Conservation (phyloP, 2,797 vertebrate species). For the Sebastes cheni region DNA sequence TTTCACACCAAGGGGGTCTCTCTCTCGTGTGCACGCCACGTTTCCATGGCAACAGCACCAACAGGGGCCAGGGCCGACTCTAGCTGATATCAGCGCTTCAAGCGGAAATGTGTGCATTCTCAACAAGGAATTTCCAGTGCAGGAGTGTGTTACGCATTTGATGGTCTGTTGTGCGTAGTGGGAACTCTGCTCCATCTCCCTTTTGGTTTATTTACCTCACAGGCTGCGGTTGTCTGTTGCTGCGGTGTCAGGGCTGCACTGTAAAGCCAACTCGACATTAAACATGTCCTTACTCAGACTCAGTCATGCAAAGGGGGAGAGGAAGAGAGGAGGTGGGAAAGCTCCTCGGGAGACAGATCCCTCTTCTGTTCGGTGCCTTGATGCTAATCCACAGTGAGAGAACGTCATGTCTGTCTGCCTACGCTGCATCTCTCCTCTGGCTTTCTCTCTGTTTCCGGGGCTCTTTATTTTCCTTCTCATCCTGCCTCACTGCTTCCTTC, state of each 20-base stretch:
- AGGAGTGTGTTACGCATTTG: neutral
- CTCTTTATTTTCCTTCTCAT: conserved; percentile 16
- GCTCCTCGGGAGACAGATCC: conserved; percentile 71
- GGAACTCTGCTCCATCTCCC: conserved; percentile 3
- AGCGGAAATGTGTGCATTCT: conserved; percentile 13
- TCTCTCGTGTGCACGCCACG: conserved; percentile 6
- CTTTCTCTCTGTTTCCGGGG: conserved; percentile 4
- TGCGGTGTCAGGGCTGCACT: conserved; percentile 10
- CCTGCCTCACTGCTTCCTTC: conserved; percentile 27
- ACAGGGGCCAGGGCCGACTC: conserved; percentile 33
- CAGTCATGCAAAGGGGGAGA: conserved; percentile 32
- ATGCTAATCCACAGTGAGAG: conserved; percentile 75
- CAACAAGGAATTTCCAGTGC: conserved; percentile 14
- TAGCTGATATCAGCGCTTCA: conserved; percentile 2
- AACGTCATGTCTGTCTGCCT: conserved; percentile 63
- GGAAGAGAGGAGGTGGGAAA: conserved; percentile 21
- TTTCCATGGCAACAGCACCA: conserved; percentile 74
- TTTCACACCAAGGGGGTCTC: conserved; percentile 18
- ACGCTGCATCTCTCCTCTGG: conserved; percentile 31
- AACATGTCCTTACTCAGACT: conserved; percentile 43
- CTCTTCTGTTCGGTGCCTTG: conserved; percentile 63
- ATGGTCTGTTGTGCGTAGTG: neutral
- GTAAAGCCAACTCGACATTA: conserved; percentile 33
- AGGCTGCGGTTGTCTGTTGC: conserved; percentile 34
- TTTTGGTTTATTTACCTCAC: neutral